phyloP scores from a whole-genome alignment of 2,113 vertebrate species.

The Urocitellus parryii region DNA sequence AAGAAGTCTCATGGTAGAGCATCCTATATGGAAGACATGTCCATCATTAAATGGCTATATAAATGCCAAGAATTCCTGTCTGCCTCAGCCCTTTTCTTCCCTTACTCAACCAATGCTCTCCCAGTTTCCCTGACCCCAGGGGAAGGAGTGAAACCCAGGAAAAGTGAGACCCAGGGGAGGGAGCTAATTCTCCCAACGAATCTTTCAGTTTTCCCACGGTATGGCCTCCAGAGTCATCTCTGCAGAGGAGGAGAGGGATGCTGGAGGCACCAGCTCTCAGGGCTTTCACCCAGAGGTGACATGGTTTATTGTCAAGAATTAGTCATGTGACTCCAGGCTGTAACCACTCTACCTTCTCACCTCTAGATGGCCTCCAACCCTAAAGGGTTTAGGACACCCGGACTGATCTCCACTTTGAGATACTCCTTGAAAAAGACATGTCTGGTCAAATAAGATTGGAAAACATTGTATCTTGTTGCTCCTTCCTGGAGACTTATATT shows the following conservation, averaged over 20 bases:
- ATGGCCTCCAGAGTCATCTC: not conserved
- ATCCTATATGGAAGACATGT: not conserved
- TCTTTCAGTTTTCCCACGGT: not conserved
- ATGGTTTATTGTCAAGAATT: not conserved
- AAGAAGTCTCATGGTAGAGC: conserved; percentile 7
- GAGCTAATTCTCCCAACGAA: not conserved
- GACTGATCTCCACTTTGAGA: not conserved
- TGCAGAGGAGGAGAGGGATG: not conserved
- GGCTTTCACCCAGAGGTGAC: not conserved
- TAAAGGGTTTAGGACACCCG: not conserved
- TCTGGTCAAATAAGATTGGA: not conserved
- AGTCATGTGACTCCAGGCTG: not conserved
- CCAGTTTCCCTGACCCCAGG: too few relatives aligned
- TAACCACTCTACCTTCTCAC: not conserved
- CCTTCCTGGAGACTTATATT: not conserved
- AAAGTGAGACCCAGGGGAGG: not conserved
- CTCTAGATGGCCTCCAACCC: not conserved
- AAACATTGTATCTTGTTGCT: not conserved
- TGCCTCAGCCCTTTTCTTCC: not conserved
- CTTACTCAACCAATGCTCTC: not conserved
- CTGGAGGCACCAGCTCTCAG: not conserved
- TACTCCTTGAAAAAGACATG: not conserved
- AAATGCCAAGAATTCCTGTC: not conserved
- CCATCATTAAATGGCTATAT: not conserved
- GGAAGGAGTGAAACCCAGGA: too few relatives aligned